phyloP scores from a whole-genome alignment of 2,888 invertebrate genomes.

The Rosalia funebris region DNA sequence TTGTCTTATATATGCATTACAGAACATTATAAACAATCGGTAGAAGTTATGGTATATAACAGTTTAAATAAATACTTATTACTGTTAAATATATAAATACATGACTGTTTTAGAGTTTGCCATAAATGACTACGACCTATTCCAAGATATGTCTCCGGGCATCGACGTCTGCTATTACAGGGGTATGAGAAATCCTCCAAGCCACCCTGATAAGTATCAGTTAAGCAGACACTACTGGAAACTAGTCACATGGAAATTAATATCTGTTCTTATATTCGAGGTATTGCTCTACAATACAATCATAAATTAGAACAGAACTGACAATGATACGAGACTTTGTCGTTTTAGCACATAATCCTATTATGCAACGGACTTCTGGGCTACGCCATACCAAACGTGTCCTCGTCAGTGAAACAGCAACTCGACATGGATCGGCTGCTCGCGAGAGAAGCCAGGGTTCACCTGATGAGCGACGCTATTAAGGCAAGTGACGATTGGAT shows the following conservation, averaged over 20 bases:
- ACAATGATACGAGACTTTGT: too few species aligned
- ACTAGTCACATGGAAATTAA: slow-evolving; percentile 67
- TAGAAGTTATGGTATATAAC: too few species aligned
- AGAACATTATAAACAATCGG: too few species aligned
- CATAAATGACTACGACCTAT: slow-evolving; percentile 40
- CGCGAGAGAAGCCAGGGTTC: slow-evolving; percentile 31
- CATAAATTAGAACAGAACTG: too few species aligned
- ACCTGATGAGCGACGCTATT: slow-evolving; percentile 16
- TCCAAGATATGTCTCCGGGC: slow-evolving; percentile 1
- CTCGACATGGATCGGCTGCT: slow-evolving; percentile 38
- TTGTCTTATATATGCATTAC: too few species aligned
- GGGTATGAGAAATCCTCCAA: slow-evolving; percentile 58
- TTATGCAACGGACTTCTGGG: slow-evolving; percentile 70
- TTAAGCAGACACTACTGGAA: slow-evolving; percentile 68
- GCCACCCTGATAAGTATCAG: slow-evolving; percentile 54
- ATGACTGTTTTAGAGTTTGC: slow-evolving; percentile 45
- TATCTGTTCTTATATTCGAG: slow-evolving; percentile 72
- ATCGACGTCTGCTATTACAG: slow-evolving; percentile 58
- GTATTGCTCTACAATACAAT: too few species aligned
- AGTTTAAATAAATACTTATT: too few species aligned
- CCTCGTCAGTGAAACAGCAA: slow-evolving; percentile 61
- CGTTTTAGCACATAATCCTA: slow-evolving; percentile 67
- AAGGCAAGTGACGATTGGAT: background rate
- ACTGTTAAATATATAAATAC: too few species aligned
- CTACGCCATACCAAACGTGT: slow-evolving; percentile 70